Evolutionary conservation across 2,888 invertebrate species (phyloP).

Genomic region (Pherbina coryleti): DNA sequence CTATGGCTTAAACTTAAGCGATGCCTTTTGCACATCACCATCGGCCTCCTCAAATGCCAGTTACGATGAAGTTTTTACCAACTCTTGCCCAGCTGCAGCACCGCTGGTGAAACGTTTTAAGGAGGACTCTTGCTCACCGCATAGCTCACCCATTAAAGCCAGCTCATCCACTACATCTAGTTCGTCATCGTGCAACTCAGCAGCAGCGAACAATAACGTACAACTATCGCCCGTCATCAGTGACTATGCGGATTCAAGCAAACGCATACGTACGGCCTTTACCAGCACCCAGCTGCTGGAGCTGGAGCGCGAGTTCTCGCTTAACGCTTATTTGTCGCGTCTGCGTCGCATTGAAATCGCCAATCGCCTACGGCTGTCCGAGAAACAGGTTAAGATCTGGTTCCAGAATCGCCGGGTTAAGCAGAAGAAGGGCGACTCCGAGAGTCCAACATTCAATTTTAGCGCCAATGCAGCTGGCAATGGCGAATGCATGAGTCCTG

Average conservation of each 20-base stretch:
- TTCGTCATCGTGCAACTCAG: slow-evolving; percentile 12
- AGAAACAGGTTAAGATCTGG: slow-evolving; percentile 97
- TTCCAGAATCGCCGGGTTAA: slow-evolving; percentile 93
- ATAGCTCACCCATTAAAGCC: slow-evolving; percentile 58
- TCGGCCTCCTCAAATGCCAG: slow-evolving; percentile 64
- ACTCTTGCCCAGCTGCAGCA: slow-evolving; percentile 4
- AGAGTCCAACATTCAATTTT: slow-evolving; percentile 68
- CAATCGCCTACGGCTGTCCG: slow-evolving; percentile 86
- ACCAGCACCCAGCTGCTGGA: slow-evolving; percentile 90
- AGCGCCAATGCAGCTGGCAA: slow-evolving; percentile 47
- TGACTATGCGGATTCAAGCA: slow-evolving; percentile 78
- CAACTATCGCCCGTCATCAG: slow-evolving; percentile 58
- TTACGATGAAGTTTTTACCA: slow-evolving; percentile 54
- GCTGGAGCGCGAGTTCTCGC: slow-evolving; percentile 88
- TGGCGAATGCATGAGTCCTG: slow-evolving; percentile 53
- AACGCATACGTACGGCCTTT: slow-evolving; percentile 93
- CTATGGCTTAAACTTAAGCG: slow-evolving; percentile 45
- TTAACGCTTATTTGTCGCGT: slow-evolving; percentile 92
- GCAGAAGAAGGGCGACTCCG: slow-evolving; percentile 89
- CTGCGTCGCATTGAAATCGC: slow-evolving; percentile 93
- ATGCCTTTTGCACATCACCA: slow-evolving; percentile 65
- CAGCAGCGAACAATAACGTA: slow-evolving; percentile 47
- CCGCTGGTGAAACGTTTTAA: slow-evolving; percentile 54
- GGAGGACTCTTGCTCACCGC: slow-evolving; percentile 60
- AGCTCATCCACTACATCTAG: slow-evolving; percentile 33